Base-by-base conservation (phyloP, 2,888 invertebrate species). In the Schizaphis graminum region DNA sequence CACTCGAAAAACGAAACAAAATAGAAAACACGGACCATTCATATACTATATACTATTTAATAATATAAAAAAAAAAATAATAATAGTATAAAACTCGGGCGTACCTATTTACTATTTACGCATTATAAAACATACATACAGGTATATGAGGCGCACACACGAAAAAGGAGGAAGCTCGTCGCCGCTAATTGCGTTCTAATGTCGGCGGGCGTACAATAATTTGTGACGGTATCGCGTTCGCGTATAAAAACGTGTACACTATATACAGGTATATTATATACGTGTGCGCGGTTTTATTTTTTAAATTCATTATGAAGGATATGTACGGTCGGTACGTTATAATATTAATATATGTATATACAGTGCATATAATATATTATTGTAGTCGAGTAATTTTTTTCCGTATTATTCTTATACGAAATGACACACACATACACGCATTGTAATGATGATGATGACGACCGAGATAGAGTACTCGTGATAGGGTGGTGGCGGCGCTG, bases 131-230 rank as follows among this genome's bases (percentile, higher is more conserved):
- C 85, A 44, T 44, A 85, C 85, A 44, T 44, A 53, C 53, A 44
- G 26, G 44, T 85, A 85, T 47, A 86, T n/a, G 47, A 49, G 28
- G 44, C n/a, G 57, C n/a, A 2, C 28, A 35, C 85, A n/a, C 16
- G 24, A 41, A n/a, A 88, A 93, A 93, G 93, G 84, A 93, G 93
- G 84, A 84, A 93, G 88, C 56, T 35, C 89, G 67, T 49, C 41
- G 77, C 47, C 89, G 90, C 91, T 94, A 94, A 94, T 94, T 91
- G 85, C 91, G 67, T 91, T 94, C 91, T 94, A 94, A 94, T 94
- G 41, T 77, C 88, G 53, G 53, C 92, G 56, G 21, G 67, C 89
- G 35, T 47, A n/a, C 26, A 44, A 67, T 93, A 53, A 93, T 89
- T 89, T 35, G 61, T 61, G 92, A 87, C 92, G 92, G 87, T 92